Percentiles rank a stretch among this genome's conserved stretches.
These are phyloP conservation scores for Cylas formicarius DNA, from an alignment of 1,140 invertebrate species.

Conservation along the genomic window DNA sequence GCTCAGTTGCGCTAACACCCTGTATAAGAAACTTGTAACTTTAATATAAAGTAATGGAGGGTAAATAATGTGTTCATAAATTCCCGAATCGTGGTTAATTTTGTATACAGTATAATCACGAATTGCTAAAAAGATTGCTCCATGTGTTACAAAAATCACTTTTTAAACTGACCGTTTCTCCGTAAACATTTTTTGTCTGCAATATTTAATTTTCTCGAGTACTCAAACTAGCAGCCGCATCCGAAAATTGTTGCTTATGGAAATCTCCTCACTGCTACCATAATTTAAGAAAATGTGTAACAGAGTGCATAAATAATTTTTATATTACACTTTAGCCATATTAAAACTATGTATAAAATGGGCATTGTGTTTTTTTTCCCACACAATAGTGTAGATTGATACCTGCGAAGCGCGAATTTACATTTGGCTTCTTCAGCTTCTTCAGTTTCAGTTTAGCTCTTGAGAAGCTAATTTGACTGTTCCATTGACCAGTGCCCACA, in stretches of 20 bases:
- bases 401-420: no score
- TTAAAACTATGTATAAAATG: slow-evolving; percentile 20
- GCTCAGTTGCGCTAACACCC: no score
- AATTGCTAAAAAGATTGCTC: not conserved
- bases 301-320: slow-evolving; percentile 15
- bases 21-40: no score
- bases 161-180: not conserved
- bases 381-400: no score
- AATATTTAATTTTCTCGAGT: not conserved
- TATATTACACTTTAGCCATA: slow-evolving; percentile 17
- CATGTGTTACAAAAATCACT: not conserved
- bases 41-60: no score
- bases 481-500: no score
- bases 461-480: no score
- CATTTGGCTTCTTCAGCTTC: no score
- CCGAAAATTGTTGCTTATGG: not conserved
- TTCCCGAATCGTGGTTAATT: no score
- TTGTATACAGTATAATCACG: no score
- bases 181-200: not conserved
- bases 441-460: no score
- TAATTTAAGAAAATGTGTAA: slow-evolving; percentile 17
- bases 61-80: no score
- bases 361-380: slow-evolving; percentile 2
- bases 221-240: not conserved
- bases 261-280: not conserved